Evolutionary conservation across 2,888 invertebrate genomes (phyloP), one percentile per base, ranked within the genome.

Genomic region (Exephanes ischioxanthus): DNA sequence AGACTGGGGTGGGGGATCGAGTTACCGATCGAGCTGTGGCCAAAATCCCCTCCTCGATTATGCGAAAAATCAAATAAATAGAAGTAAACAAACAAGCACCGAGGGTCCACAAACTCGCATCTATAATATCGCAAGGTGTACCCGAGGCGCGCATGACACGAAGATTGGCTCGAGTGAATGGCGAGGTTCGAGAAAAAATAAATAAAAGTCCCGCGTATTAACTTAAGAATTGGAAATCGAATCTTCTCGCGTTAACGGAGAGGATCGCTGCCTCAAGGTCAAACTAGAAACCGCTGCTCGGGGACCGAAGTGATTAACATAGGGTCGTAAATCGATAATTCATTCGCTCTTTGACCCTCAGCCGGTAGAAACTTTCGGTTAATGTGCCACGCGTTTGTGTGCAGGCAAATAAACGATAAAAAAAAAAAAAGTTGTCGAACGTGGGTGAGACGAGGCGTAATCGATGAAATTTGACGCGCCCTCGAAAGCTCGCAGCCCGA

Each of bases 241-340:
- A 77, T 71, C 51, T 76, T 58, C 22, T 41, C 51, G 22, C 11
- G 7, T 22, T n/a, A 41, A 26, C n/a, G 11, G 26, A 14, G n/a
- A 61, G 37, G 71, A 53, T 61, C 68, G 22, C 19, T 53, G 72
- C 16, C 70, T 83, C 79, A 83, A 83, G 83, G 83, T 83, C 79
- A 83, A 75, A 76, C 58, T 75, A 84, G 80, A 84, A 84, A 84
- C 33, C 48, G n/a, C 61, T n/a, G 70, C 63, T 33, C 55, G 14
- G 30, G 63, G 19, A 71, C 33, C 22, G 37, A 14, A 37, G 53
- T 53, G 19, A 84, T 80, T 84, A 71, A 63, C 75, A 80, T 84
- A 76, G 63, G 75, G 55, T 55, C 45, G 53, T 70, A 58, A 76
- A 80, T 76, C n/a, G 37, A 41, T 45, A 71, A 83, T 70, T 30